These are phyloP conservation scores for Coreoperca whiteheadi DNA, from an alignment of 2,113 vertebrate genomes.

Conservation along the genomic window DNA sequence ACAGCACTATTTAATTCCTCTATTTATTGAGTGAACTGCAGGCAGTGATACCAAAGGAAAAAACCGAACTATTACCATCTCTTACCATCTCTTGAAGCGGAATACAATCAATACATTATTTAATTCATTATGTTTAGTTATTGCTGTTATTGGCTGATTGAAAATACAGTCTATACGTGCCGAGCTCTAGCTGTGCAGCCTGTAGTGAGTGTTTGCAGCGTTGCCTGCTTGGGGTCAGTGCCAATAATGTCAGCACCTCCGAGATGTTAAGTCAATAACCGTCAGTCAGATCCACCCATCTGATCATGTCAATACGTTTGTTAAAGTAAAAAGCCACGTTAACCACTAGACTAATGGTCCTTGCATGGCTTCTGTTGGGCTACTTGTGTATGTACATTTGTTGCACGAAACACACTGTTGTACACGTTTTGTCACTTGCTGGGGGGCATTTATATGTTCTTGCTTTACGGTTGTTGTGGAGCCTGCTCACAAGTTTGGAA, in stretches of 20 bases:
- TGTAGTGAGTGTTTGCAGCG: constrained; percentile 19
- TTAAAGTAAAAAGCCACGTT: constrained; percentile 51
- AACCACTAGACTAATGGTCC: constrained; percentile 44
- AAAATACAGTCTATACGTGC: constrained; percentile 25
- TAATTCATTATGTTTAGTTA: constrained; percentile 48
- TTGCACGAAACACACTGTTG: constrained; percentile 1
- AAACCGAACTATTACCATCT: constrained; percentile 19
- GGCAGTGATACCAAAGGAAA: constrained; percentile 37
- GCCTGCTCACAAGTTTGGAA: constrained; percentile 8
- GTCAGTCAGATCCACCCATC: constrained; percentile 46
- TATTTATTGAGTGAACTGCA: constrained; percentile 68
- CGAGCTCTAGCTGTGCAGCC: constrained; percentile 6
- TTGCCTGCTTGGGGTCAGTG: constrained; percentile 19
- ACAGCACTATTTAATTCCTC: constrained; percentile 64
- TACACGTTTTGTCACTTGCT: constrained; percentile 21
- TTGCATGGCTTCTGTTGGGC: neutral
- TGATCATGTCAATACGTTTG: constrained; percentile 62
- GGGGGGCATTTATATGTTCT: neutral
- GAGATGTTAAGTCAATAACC: constrained; percentile 57
- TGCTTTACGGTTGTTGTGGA: neutral
- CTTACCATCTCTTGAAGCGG: constrained; percentile 29
- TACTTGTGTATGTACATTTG: neutral
- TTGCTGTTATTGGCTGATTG: constrained; percentile 61
- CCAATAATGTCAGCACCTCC: constrained; percentile 46
- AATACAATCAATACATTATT: constrained; percentile 57